Conservation (phyloP, 2,888 invertebrate genomes). For the Halocaridina rubra region DNA sequence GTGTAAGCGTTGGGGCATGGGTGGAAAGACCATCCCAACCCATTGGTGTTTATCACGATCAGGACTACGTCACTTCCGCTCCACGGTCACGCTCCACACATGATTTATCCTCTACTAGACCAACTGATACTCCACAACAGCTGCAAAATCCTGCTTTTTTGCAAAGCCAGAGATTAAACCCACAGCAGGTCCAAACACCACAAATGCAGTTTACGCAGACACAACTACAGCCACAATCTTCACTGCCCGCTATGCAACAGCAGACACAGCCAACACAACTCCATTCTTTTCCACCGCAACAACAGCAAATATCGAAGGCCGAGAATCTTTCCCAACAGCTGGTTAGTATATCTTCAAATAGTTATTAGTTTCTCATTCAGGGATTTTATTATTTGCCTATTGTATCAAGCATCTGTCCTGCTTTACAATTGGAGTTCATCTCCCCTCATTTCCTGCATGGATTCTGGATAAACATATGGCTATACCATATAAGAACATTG, state of each 20-base stretch:
- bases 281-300: neutral
- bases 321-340: neutral
- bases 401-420: no score
- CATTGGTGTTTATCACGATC: slow-evolving; percentile 13
- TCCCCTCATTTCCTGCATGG: neutral
- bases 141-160: no score
- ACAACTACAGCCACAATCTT: slow-evolving; percentile 1
- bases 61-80: slow-evolving; percentile 9
- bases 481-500: no score
- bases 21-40: slow-evolving; percentile 26
- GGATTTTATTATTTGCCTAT: no score
- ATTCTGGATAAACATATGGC: neutral
- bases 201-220: no score
- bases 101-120: neutral
- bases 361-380: no score
- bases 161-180: no score
- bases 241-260: neutral
- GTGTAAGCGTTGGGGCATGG: slow-evolving; percentile 39
- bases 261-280: neutral
- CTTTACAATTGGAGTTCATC: no score
- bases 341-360: slow-evolving; percentile 2
- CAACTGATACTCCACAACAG: no score
- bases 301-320: neutral
- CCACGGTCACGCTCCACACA: slow-evolving; percentile 1
- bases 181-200: no score